Percentiles rank a stretch among this genome's conserved stretches.
phyloP scores from a whole-genome alignment of 2,113 vertebrate species.

The Tinamus guttatus region DNA sequence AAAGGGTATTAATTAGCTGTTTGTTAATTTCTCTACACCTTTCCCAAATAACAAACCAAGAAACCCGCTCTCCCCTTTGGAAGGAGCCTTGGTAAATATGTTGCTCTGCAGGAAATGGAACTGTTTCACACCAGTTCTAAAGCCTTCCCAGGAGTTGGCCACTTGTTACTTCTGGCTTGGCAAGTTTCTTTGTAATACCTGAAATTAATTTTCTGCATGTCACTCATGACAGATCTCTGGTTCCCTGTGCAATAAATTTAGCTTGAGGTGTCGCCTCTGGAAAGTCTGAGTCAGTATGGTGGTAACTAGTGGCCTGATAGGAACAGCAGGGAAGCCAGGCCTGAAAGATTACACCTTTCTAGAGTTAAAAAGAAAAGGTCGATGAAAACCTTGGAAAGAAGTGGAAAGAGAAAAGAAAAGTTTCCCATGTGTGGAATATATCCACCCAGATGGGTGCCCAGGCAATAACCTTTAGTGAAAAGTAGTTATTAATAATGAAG shows the following conservation, averaged over 20 bases:
- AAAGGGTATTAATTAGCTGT: background rate
- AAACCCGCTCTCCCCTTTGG: background rate
- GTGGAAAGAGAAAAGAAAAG: background rate
- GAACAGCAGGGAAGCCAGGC: slow-evolving; percentile 9
- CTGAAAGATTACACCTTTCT: slow-evolving; percentile 9
- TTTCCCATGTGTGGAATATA: background rate
- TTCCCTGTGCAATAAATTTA: slow-evolving; percentile 43
- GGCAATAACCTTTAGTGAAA: background rate
- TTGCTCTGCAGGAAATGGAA: background rate
- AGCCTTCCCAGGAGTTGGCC: background rate
- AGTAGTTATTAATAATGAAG: background rate
- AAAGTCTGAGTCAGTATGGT: slow-evolving; percentile 45
- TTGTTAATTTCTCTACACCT: background rate
- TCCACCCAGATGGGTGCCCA: background rate
- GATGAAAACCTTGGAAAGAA: background rate
- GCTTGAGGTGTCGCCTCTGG: slow-evolving; percentile 57
- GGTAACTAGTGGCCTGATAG: slow-evolving; percentile 16
- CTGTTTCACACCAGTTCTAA: background rate
- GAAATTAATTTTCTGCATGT: slow-evolving; percentile 40
- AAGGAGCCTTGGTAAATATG: background rate
- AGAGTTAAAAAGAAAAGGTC: background rate
- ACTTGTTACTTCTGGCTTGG: slow-evolving; percentile 38
- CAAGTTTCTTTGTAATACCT: slow-evolving; percentile 27
- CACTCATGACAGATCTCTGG: background rate
- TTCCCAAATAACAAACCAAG: background rate